These are phyloP conservation scores for Acronicta leporina DNA, from an alignment of 2,888 invertebrate species.

Conservation along the genomic window DNA sequence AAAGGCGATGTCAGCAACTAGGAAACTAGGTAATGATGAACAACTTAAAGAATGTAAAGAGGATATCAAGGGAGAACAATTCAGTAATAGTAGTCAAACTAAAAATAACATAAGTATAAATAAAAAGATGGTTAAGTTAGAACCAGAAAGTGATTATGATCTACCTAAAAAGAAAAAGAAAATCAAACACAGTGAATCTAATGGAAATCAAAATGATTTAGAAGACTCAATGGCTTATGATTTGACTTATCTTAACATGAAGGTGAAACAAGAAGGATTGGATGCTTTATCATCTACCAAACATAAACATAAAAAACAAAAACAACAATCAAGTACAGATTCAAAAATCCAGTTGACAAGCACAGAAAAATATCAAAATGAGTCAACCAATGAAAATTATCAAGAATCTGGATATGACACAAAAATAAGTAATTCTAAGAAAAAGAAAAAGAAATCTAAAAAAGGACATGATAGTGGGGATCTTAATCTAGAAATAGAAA, in stretches of 20 bases:
- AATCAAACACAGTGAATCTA: conserved; percentile 21
- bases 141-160: conserved; percentile 70
- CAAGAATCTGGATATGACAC: conserved; percentile 23
- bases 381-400: conserved; percentile 27
- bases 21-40: conserved; percentile 12
- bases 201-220: conserved; percentile 32
- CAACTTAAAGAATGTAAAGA: conserved; percentile 3
- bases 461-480: conserved; percentile 45
- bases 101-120: conserved; percentile 35
- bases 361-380: conserved; percentile 32
- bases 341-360: conserved; percentile 17
- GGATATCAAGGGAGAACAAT: conserved; percentile 36
- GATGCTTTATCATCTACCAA: conserved; percentile 32
- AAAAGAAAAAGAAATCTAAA: conserved; percentile 59
- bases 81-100: conserved; percentile 28
- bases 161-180: conserved; percentile 53
- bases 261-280: conserved; percentile 67
- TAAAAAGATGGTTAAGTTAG: conserved; percentile 61
- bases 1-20: conserved; percentile 39
- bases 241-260: conserved; percentile 65
- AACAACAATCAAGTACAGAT: conserved; percentile 20
- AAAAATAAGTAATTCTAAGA: conserved; percentile 46
- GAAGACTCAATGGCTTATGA: conserved; percentile 45
- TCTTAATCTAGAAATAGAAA: conserved; percentile 18
- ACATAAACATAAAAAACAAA: conserved; percentile 54